A percentile compares a stretch with the other conserved stretches of the same genome.
Evolutionary conservation across 2,888 invertebrate genomes (phyloP).

Genomic region (Cacoxenus indagator): DNA sequence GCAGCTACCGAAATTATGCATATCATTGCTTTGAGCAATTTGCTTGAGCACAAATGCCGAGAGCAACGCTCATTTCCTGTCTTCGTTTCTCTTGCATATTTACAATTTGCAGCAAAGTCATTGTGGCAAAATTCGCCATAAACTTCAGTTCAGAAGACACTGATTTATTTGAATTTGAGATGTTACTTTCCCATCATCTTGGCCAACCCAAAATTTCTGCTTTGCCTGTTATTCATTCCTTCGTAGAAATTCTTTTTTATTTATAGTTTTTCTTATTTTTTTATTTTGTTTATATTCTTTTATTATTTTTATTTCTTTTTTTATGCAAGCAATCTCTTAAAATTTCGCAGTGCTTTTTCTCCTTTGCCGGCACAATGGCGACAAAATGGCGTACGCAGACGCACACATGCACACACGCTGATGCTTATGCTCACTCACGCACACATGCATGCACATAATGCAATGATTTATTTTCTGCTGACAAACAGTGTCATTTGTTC

Average conservation of each 20-base stretch:
- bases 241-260: background rate
- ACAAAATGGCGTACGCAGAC: constrained; percentile 10
- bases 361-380: background rate
- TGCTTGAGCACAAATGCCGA: constrained; percentile 2
- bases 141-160: constrained; percentile 38
- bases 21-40: constrained; percentile 45
- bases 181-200: background rate
- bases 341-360: constrained; percentile 1
- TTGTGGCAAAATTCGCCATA: constrained; percentile 32
- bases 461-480: constrained; percentile 61
- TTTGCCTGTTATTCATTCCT: background rate
- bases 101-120: background rate
- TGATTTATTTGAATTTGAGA: constrained; percentile 40
- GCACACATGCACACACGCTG: constrained; percentile 22
- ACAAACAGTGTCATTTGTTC: constrained; percentile 54
- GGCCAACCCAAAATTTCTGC: background rate
- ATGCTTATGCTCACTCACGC: constrained; percentile 17
- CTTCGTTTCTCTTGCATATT: background rate
- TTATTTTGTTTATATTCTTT: background rate
- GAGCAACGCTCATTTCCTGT: background rate
- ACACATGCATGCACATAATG: constrained; percentile 42
- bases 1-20: constrained; percentile 50
- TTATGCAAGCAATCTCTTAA: background rate
- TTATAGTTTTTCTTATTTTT: background rate
- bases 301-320: background rate